Base-by-base conservation (phyloP, 2,113 vertebrate species). In the Anarrhichthys ocellatus region DNA sequence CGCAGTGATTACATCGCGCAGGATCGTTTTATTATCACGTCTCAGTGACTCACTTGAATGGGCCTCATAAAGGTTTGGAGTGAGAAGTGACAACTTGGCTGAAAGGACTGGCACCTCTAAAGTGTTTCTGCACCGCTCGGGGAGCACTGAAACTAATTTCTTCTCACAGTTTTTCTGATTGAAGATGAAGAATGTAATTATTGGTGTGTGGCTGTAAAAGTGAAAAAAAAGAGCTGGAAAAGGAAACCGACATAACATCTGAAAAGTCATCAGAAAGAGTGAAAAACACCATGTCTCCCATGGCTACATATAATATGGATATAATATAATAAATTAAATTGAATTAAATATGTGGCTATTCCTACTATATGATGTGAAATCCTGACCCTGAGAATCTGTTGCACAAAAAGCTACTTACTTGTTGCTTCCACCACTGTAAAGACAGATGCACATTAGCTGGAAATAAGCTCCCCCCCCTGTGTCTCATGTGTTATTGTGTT, bases 1-100 rank as follows among this genome's bases (percentile, higher is more conserved):
- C 32, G 89, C 76, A 84, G 76, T 42, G 50, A 84, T 92, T 71
- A 84, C 29, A 54, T 87, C 42, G 63, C 46, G 69, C 68, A 24
- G 83, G 89, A 89, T 86, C 81, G 46, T 87, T 91, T 89, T 77
- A 86, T 90, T 74, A 89, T 89, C 80, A 79, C 63, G 79, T 85
- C 90, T 86, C 78, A 64, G 0, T 87, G 81, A 85, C 65, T 89
- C 85, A 86, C 78, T 76, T 73, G 44, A 84, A 70, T 32, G 80
- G 27, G 50, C 67, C 64, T 86, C 73, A 75, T 34, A 64, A 29
- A 73, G 34, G 61, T 69, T 76, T 66, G 38, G 61, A 73, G 81
- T 83, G 83, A 36, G 71, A 85, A 87, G 76, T 82, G 85, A 86
- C 59, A 71, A 10, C 64, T 24, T 18, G n/a, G 42, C 4, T 82